Evolutionary conservation across 2,113 vertebrate genomes (phyloP).

Genomic region (Brachionichthys hirsutus): DNA sequence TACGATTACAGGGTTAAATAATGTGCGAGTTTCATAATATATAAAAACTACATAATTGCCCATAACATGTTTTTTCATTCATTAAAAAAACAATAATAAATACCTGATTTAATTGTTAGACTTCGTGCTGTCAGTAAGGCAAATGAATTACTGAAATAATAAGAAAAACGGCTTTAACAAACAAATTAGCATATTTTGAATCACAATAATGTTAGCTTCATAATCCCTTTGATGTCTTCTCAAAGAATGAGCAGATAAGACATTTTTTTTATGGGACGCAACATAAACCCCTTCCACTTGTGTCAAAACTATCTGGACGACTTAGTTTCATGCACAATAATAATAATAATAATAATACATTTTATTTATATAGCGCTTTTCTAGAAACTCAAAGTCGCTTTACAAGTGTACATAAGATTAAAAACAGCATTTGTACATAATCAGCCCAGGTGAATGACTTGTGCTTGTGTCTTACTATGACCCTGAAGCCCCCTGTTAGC

Average conservation of each 20-base stretch:
- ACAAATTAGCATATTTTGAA: slow-evolving; percentile 34
- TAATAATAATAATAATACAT: too few species aligned
- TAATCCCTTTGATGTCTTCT: slow-evolving; percentile 21
- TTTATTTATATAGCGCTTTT: too few species aligned
- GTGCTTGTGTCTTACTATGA: slow-evolving; percentile 3
- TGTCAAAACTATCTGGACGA: slow-evolving; percentile 7
- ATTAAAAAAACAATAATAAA: too few species aligned
- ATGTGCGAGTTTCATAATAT: not conserved
- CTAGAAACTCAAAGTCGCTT: too few species aligned
- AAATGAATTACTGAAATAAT: too few species aligned
- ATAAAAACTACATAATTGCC: too few species aligned
- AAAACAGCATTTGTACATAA: slow-evolving; percentile 20
- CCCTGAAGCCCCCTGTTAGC: slow-evolving; percentile 22
- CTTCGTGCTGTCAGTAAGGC: too few species aligned
- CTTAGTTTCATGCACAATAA: not conserved
- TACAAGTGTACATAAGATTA: slow-evolving; percentile 5
- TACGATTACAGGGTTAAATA: slow-evolving; percentile 35
- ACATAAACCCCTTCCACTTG: not conserved
- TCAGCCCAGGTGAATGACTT: too few species aligned
- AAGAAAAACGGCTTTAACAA: not conserved
- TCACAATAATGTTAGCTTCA: slow-evolving; percentile 1
- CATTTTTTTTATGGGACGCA: slow-evolving; percentile 23
- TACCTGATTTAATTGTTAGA: too few species aligned
- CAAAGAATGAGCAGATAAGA: slow-evolving; percentile 18
- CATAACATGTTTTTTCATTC: too few species aligned